Base-by-base conservation (phyloP, 2,888 invertebrate species). In the Rhamnusium bicolor region DNA sequence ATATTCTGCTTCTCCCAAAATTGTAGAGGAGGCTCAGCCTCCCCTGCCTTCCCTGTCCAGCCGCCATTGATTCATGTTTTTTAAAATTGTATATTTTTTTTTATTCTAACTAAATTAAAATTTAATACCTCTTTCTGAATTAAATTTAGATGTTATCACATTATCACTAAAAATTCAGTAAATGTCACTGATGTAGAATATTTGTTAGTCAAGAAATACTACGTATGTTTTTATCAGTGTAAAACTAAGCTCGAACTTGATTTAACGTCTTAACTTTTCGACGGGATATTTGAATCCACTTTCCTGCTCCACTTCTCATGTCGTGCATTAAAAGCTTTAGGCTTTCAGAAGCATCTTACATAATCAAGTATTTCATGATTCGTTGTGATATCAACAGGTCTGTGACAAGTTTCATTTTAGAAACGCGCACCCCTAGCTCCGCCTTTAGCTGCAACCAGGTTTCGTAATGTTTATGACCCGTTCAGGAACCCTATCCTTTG, bases 341-440 rank as follows among this genome's bases (percentile, higher is more conserved):
- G 56, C 67, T 40, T 51, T 51, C 56, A 69, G 68, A 14, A 24
- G 32, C 60, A 29, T 60, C 60, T 60, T 49, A 69, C 61, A 63
- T 70, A 65, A 71, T 71, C 58, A 27, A 71, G 58, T 58, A 69
- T 66, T 60, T 65, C 61, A 68, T 56, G 73, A 73, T 73, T 73
- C 73, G 73, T 73, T 75, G 71, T 74, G 75, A 75, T 75, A 79
- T 78, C 81, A 81, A 81, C 81, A 81, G 81, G 81, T 81, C 78
- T 75, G 79, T 79, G 80, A 80, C 80, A 81, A 74, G 80, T 80
- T 80, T 78, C 81, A 79, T 82, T 82, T 82, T 82, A 82, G 79
- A 82, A 82, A 82, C 80, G 82, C 81, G 82, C 80, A 81, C 77
- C 79, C n/a, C 79, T 78, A 16, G 77, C 81, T 78, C 82, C 82